A percentile compares a stretch with the other conserved stretches of the same genome.
phyloP scores from a whole-genome alignment of 2,888 invertebrate species.

The Eristalis pertinax region DNA sequence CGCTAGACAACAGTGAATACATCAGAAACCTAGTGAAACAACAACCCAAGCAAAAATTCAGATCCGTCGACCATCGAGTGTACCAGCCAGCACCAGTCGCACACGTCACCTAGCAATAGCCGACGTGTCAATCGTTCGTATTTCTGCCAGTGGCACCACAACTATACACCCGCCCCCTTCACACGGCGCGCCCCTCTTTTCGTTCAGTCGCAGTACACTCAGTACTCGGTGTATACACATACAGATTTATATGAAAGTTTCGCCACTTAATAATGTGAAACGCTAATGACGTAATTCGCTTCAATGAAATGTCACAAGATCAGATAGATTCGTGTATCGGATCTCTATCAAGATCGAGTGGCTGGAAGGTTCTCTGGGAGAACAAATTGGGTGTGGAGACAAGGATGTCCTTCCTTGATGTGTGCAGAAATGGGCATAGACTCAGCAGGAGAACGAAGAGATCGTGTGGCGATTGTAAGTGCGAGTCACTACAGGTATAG shows the following conservation, averaged over 20 bases:
- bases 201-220: background rate
- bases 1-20: background rate
- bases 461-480: too few relatives aligned
- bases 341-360: background rate
- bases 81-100: background rate
- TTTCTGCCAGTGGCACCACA: background rate
- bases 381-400: background rate
- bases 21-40: background rate
- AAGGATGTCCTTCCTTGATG: background rate
- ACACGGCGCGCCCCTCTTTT: background rate
- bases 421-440: background rate
- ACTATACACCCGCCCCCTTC: background rate
- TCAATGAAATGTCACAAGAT: constrained; percentile 30
- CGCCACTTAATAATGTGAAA: constrained; percentile 28
- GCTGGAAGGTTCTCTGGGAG: background rate
- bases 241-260: constrained; percentile 5
- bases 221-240: background rate
- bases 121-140: constrained; percentile 6
- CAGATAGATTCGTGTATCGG: background rate
- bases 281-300: constrained; percentile 24
- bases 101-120: background rate
- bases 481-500: background rate
- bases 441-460: too few relatives aligned
- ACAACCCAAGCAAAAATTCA: background rate
- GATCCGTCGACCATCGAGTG: background rate